These are phyloP conservation scores for Galerucella nymphaeae DNA, from an alignment of 2,888 invertebrate species.

Conservation along the genomic window DNA sequence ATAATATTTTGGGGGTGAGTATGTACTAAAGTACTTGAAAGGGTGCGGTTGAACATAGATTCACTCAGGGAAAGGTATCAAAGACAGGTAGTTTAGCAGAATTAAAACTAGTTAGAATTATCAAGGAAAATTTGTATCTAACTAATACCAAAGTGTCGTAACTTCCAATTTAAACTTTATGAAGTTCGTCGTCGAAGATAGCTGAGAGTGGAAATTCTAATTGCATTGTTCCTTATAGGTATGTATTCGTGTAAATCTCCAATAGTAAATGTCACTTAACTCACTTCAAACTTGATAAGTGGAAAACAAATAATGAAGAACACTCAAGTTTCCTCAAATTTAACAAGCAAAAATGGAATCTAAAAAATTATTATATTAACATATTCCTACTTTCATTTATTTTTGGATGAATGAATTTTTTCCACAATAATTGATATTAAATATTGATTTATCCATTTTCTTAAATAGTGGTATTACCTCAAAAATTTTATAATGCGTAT, in stretches of 20 bases:
- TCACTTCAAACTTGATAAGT: background rate
- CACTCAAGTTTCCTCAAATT: background rate
- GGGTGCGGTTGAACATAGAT: slow-evolving; percentile 21
- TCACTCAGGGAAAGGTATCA: background rate
- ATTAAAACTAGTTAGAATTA: slow-evolving; percentile 1
- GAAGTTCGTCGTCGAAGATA: background rate
- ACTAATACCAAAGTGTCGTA: background rate
- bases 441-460: no score
- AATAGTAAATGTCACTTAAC: background rate
- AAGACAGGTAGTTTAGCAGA: background rate
- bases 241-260: background rate
- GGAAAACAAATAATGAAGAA: background rate
- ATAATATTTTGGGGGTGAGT: slow-evolving; percentile 20
- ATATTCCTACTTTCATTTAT: no score
- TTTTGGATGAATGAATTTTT: no score
- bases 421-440: no score
- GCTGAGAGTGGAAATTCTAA: background rate
- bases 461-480: no score
- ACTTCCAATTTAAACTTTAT: background rate
- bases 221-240: background rate
- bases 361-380: no score
- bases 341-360: background rate
- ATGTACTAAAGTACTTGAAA: background rate
- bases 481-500: no score
- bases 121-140: background rate